Percentiles rank a stretch among this genome's conserved stretches.
Conservation (phyloP, 2,888 invertebrate species). For the Pammene aurita region DNA sequence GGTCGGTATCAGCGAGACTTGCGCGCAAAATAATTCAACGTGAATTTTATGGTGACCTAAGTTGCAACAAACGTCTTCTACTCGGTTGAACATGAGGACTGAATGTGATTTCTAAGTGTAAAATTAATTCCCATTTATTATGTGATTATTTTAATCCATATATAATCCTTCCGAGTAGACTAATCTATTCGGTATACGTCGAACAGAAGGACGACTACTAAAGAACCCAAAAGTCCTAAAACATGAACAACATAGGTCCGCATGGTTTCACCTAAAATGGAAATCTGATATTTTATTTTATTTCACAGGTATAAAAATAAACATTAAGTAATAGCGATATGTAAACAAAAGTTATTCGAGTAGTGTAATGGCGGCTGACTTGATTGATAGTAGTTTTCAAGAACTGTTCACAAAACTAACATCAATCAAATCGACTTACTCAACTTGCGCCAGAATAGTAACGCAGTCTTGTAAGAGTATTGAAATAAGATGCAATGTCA, state of each 20-base stretch:
- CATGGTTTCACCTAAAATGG: too few relatives aligned
- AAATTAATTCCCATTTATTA: too few relatives aligned
- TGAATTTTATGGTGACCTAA: slow-evolving; percentile 17
- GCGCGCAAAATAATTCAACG: slow-evolving; percentile 24
- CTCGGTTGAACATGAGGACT: neutral
- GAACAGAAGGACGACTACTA: too few relatives aligned
- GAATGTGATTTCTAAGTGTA: neutral
- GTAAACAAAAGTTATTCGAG: neutral
- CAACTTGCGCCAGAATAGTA: neutral
- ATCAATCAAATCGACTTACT: slow-evolving; percentile 17
- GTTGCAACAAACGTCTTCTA: slow-evolving; percentile 3
- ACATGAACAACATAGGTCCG: too few relatives aligned
- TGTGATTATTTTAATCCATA: too few relatives aligned
- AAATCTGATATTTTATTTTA: too few relatives aligned
- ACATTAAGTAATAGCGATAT: too few relatives aligned
- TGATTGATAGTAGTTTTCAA: slow-evolving; percentile 19
- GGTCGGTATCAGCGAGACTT: slow-evolving; percentile 4
- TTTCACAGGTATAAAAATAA: too few relatives aligned
- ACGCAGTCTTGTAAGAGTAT: neutral
- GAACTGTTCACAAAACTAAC: neutral
- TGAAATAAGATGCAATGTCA: neutral
- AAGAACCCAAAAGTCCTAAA: too few relatives aligned
- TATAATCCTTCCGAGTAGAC: too few relatives aligned
- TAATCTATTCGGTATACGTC: too few relatives aligned
- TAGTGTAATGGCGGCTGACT: neutral